Conservation (phyloP, 2,888 invertebrate genomes). For the Leistus spinibarbis region DNA sequence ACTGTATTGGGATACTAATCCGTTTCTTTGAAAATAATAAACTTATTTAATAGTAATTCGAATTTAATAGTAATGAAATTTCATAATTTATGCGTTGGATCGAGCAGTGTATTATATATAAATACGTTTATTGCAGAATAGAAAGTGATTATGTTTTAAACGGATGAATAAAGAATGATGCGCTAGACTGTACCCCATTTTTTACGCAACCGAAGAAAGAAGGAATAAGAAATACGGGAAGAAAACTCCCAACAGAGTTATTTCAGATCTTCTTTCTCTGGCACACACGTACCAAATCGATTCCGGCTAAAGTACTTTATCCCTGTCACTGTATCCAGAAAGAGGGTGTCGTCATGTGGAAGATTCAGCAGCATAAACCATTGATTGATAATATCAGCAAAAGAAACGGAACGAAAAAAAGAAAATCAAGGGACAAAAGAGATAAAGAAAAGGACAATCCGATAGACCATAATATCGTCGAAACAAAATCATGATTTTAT, state of each 20-base stretch:
- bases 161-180: background rate
- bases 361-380: constrained; percentile 28
- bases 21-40: no score
- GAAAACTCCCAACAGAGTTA: constrained; percentile 38
- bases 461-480: background rate
- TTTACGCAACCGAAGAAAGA: constrained; percentile 10
- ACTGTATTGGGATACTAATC: no score
- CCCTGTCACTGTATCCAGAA: constrained; percentile 32
- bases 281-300: constrained; percentile 25
- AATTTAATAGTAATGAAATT: no score
- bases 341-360: constrained; percentile 32
- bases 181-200: constrained; percentile 28
- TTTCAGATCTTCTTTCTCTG: constrained; percentile 4
- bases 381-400: constrained; percentile 35
- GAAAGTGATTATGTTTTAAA: background rate
- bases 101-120: background rate
- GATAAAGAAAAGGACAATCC: background rate
- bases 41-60: no score
- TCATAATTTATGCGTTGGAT: no score
- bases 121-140: background rate
- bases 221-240: constrained; percentile 20
- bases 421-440: background rate
- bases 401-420: constrained; percentile 15
- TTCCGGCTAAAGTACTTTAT: constrained; percentile 37
- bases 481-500: background rate